These are phyloP conservation scores for Pterobdella sp. DNA, from an alignment of 2,888 invertebrate genomes.

Conservation along the genomic window DNA sequence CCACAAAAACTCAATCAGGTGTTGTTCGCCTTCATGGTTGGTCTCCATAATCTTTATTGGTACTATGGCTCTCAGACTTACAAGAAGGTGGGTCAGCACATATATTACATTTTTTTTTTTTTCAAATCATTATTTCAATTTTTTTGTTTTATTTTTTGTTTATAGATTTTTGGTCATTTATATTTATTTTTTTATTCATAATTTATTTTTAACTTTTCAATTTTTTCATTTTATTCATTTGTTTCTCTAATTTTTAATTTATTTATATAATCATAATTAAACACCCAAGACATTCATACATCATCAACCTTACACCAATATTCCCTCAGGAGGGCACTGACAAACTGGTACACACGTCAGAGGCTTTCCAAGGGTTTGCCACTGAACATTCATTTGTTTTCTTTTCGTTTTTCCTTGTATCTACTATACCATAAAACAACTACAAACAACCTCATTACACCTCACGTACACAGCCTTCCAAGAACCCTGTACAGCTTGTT, in stretches of 20 bases:
- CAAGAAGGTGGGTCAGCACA: no score
- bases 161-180: no score
- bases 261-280: no score
- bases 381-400: background rate
- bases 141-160: no score
- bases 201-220: no score
- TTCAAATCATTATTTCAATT: no score
- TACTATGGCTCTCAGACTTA: conserved; percentile 50
- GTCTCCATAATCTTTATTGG: conserved; percentile 52
- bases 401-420: background rate
- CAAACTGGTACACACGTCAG: conserved; percentile 46
- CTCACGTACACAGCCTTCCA: conserved; percentile 42
- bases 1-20: conserved; percentile 37
- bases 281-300: no score
- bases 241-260: no score
- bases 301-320: no score
- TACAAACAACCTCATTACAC: background rate
- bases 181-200: no score
- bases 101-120: no score
- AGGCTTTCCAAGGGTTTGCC: conserved; percentile 50
- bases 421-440: background rate
- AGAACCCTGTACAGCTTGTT: conserved; percentile 50
- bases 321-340: conserved; percentile 41
- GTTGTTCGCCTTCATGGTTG: conserved; percentile 51
- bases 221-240: no score